Evolutionary conservation across 2,113 vertebrate species (phyloP), one percentile per base, ranked within the genome.

Genomic region (Gymnocephalus cernua): DNA sequence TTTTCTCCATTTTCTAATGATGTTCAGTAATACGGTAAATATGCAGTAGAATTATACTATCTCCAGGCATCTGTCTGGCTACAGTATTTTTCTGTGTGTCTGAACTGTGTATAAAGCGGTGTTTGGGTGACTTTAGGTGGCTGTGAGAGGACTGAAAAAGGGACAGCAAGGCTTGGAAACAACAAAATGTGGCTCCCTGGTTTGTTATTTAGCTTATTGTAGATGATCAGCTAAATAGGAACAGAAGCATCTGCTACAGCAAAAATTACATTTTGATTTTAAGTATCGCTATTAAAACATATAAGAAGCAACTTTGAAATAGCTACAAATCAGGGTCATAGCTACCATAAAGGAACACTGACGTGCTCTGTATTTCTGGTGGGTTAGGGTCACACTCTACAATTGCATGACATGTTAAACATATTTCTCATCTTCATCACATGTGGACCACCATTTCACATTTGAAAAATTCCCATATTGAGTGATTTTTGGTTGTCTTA

Each of bases 1-100:
- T 95, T 95, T 91, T 84, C 79, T 75, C 70, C 76, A 83, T 89
- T 75, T 77, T 84, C 62, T 89, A 82, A 90, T 89, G 82, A 86
- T 85, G 82, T 92, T 87, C 85, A 84, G 58, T 87, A 88, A 93
- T 74, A 77, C 69, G 69, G 90, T 81, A 62, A 63, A 73, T 50
- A 61, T 69, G 80, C 67, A 82, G 74, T 90, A 84, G 79, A 83
- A 66, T 38, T 71, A 63, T 45, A 18, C 35, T 70, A 47, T 75
- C 5, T 58, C 81, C 82, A 72, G 76, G 0, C 73, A 58, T 83
- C 71, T 14, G 75, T 83, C 68, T 82, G 83, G 65, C 44, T 23
- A 69, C 47, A 69, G 77, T 66, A 66, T 74, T 59, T 62, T 59
- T 9, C 6, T 74, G 45, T 83, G 50, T 69, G 53, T 68, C 48